Evolutionary conservation across 1,140 invertebrate species (phyloP).

Genomic region (Lanistes nyassanus): DNA sequence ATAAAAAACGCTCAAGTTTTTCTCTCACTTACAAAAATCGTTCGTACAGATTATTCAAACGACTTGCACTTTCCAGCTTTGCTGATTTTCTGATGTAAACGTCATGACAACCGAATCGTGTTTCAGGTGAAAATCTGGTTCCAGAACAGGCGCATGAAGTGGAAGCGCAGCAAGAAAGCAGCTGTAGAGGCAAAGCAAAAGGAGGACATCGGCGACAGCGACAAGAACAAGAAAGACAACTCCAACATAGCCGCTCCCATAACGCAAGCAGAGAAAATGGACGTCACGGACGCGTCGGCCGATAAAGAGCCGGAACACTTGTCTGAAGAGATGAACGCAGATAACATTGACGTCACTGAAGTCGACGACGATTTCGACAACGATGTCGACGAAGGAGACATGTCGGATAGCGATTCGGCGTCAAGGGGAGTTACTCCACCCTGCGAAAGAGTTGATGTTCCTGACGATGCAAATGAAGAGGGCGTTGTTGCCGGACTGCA

Average conservation of each 20-base stretch:
- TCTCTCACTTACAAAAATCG: too few relatives aligned
- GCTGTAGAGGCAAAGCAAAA: constrained; percentile 40
- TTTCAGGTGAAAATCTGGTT: constrained; percentile 75
- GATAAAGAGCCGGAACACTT: constrained; percentile 37
- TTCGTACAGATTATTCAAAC: not conserved
- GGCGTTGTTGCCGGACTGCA: not conserved
- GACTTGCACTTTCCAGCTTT: not conserved
- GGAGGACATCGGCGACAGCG: constrained; percentile 18
- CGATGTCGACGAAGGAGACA: constrained; percentile 37
- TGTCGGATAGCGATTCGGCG: not conserved
- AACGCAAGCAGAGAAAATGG: constrained; percentile 13
- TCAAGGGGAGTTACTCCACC: not conserved
- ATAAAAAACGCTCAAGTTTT: not conserved
- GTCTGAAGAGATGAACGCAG: constrained; percentile 50
- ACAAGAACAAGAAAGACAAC: constrained; percentile 29
- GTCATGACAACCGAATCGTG: too few relatives aligned
- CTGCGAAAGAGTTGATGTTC: not conserved
- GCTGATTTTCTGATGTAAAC: too few relatives aligned
- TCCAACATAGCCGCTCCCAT: constrained; percentile 8
- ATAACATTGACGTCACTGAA: constrained; percentile 49
- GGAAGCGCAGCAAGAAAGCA: constrained; percentile 78
- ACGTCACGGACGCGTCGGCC: constrained; percentile 16
- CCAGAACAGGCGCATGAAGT: constrained; percentile 94
- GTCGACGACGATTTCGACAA: constrained; percentile 43
- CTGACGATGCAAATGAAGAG: constrained; percentile 6